Conservation (phyloP, 2,797 vertebrate genomes). For the Gorsachius magnificus region DNA sequence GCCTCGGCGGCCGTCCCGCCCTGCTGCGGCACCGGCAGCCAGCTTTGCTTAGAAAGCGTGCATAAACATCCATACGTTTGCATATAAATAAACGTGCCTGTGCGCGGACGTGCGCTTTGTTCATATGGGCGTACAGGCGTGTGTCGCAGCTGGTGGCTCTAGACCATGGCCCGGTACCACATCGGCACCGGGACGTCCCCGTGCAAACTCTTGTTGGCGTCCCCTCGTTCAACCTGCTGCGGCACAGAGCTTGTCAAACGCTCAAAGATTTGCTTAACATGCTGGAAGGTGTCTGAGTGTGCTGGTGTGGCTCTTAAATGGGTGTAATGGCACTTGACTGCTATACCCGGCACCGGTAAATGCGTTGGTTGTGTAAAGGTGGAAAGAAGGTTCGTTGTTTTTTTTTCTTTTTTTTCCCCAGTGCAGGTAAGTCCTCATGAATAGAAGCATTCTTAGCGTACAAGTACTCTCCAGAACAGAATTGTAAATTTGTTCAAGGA, state of each 20-base stretch:
- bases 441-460: neutral
- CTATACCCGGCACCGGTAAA: accelerated
- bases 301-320: neutral
- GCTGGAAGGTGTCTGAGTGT: neutral
- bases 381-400: neutral
- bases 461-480: neutral
- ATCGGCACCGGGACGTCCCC: neutral
- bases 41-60: neutral
- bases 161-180: neutral
- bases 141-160: no score
- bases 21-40: neutral
- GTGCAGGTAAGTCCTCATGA: accelerated
- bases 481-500: neutral
- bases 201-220: neutral
- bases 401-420: neutral
- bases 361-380: neutral
- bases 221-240: neutral
- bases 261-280: accelerated
- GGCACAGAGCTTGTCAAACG: neutral
- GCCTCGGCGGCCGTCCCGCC: neutral
- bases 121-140: neutral
- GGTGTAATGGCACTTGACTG: neutral
- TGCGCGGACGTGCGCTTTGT: neutral
- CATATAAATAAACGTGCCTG: accelerated
- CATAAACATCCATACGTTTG: accelerated